phyloP scores from a whole-genome alignment of 2,888 invertebrate genomes.

The Barypeithes pellucidus region DNA sequence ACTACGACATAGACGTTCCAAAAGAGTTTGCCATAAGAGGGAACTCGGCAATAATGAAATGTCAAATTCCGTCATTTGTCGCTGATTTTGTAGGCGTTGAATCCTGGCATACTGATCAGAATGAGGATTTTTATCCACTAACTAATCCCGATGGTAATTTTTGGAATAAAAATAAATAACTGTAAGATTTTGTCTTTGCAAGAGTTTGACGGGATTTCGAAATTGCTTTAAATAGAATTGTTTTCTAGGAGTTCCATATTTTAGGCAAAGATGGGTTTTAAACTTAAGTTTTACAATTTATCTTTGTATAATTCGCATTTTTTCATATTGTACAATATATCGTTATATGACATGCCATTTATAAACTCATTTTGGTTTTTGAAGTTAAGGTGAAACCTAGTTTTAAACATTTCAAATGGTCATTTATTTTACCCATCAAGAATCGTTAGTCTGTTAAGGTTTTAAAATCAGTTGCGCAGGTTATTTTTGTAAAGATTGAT shows the following conservation, averaged over 20 bases:
- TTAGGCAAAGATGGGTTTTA: neutral
- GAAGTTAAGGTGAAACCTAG: no score
- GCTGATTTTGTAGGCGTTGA: slow-evolving; percentile 92
- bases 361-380: no score
- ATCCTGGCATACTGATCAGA: slow-evolving; percentile 89
- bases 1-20: slow-evolving; percentile 88
- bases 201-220: slow-evolving; percentile 41
- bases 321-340: neutral
- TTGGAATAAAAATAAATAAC: neutral
- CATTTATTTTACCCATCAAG: no score
- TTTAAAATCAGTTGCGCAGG: no score
- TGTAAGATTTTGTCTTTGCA: slow-evolving; percentile 28
- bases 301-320: neutral
- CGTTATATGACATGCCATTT: neutral
- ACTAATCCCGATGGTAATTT: slow-evolving; percentile 65
- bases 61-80: slow-evolving; percentile 93
- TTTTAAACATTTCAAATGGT: no score
- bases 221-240: no score
- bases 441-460: no score
- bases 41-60: slow-evolving; percentile 90
- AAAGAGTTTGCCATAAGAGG: slow-evolving; percentile 93
- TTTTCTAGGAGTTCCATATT: no score
- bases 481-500: no score
- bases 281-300: neutral
- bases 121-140: slow-evolving; percentile 80